Percentiles rank a stretch among this genome's conserved stretches.
Conservation (phyloP, 2,797 vertebrate species). For the Xiphophorus birchmanni region DNA sequence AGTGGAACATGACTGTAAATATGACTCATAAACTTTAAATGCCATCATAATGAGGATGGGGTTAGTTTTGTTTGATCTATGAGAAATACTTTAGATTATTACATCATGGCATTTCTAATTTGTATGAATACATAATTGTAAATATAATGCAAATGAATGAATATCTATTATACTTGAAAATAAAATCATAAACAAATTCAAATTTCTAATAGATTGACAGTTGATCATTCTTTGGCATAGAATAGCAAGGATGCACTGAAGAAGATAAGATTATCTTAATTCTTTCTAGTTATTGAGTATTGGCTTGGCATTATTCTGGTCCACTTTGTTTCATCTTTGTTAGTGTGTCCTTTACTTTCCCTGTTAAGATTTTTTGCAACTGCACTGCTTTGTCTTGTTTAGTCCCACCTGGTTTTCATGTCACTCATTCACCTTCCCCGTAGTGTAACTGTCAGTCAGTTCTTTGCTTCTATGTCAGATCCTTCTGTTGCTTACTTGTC, state of each 20-base stretch:
- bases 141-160: slow-evolving; percentile 8
- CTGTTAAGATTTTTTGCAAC: background rate
- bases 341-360: background rate
- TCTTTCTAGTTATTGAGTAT: background rate
- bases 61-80: slow-evolving; percentile 2
- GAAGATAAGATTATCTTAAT: background rate
- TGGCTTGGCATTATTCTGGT: background rate
- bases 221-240: background rate
- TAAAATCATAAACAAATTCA: background rate
- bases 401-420: background rate
- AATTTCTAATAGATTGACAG: background rate
- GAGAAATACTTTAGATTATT: background rate
- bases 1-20: background rate
- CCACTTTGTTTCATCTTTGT: background rate
- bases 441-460: background rate
- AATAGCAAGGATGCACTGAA: background rate
- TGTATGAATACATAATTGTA: background rate
- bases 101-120: background rate
- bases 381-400: background rate
- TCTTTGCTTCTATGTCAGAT: background rate
- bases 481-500: background rate
- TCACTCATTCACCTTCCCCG: background rate
- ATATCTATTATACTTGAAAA: background rate
- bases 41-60: background rate
- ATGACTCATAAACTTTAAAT: background rate